Base-by-base conservation (phyloP, 23 tunicate genomes). In the Halocynthia roretzi region DNA sequence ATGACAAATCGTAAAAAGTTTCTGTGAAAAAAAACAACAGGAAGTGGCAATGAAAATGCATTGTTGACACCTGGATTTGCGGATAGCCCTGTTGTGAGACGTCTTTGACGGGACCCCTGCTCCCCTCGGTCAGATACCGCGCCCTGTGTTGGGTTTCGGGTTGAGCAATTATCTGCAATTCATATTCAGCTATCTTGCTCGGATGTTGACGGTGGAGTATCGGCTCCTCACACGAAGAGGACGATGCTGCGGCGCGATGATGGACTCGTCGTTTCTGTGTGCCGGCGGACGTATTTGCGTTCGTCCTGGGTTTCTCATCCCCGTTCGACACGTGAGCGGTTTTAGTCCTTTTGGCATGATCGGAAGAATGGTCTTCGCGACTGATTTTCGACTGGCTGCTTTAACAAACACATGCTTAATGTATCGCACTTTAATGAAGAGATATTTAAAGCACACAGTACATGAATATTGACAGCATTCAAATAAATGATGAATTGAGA, bases 51-150 rank as follows among this genome's bases (percentile, higher is more conserved):
- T 1, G 44, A 31, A 31, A 17, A 17, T 12, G 15, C 10, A 11
- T 62, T 76, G n/a, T 60, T 15, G 19, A 10, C 44, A 90, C 97
- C 85, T 90, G 78, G 10, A 94, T 22, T 94, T 84, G 79, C 7
- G 99, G 99, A 67, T 65, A 94, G 10, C 87, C 87, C 77, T 88
- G 89, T 67, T 85, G 91, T 10, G 91, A 70, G 40, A 64, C 52
- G 60, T 94, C 99, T 60, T 94, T 94, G 5, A 94, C 99, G 51
- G 99, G 95, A 50, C 99, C 99, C 19, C 99, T 51, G 67, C 95
- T 87, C 18, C 99, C 99, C 63, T 94, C 99, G 17, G 99, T 84
- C 22, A 82, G 85, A 67, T 94, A 94, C 69, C 99, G 76, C 8
- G 99, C 99, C 18, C 99, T 31, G 82, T 94, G 99, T 50, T 94